Evolutionary conservation across 2,113 vertebrate species (phyloP), one percentile per base, ranked within the genome.

Genomic region (Dipodomys spectabilis): DNA sequence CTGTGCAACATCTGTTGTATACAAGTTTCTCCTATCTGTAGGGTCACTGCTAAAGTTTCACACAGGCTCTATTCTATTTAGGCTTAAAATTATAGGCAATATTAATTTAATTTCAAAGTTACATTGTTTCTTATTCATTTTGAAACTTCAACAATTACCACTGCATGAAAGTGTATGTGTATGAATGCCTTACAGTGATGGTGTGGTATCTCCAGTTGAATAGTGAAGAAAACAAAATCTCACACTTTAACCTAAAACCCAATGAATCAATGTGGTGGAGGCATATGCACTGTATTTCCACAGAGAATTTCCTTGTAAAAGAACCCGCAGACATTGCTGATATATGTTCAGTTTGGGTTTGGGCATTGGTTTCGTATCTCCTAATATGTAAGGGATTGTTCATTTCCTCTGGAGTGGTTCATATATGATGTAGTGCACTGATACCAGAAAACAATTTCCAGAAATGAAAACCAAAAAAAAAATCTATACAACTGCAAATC

Each of bases 1-100:
- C 45, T 82, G 49, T 23, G 32, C 7, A 73, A 45, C 73, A 90
- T 85, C 95, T 96, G 88, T 85, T 87, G 69, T 93, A 94, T 92
- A 88, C 65, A 85, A 88, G 23, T 82, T 89, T 64, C 35, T 79
- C 8, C 57, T 78, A 78, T 32, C 20, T 27, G 49, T 67, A 89
- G 73, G 27, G 60, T 96, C 35, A 84, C 45, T 60, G 79, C 18
- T 4, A 88, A 81, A 91, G 91, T 86, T 84, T 87, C 64, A 35
- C n/a, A 28, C 18, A 62, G 57, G 28, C 67, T 80, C 71, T 80
- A 45, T 57, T 28, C 64, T 72, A 85, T 62, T 53, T 82, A 86
- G 35, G 82, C 82, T 79, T 60, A 79, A 20, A 32, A 75, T 28
- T 57, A 39, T 73, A 86, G 35, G 72, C 88, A 87, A 67, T 60